Evolutionary conservation across 2,797 vertebrate genomes (phyloP), one percentile per base, ranked within the genome.

Genomic region (Diplodus sargus): DNA sequence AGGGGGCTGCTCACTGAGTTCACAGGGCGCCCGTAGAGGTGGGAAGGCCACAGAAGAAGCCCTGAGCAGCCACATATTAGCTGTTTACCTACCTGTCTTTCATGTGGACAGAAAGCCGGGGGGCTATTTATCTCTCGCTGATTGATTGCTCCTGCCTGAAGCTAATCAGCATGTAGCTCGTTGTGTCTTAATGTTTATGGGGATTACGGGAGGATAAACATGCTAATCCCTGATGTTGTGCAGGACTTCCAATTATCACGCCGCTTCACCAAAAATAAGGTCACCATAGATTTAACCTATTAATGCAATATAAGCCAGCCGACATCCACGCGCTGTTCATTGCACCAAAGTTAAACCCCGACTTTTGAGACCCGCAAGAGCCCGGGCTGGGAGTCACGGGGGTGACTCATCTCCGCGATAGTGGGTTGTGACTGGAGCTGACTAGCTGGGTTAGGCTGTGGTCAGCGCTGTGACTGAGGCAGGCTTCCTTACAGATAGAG

Each of bases 151-250:
- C 64, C 80, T 89, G 90, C 90, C 89, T 91, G 87, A 92, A 87
- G 87, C 92, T 92, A 91, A 92, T 94, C 92, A 93, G 92, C 89
- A 93, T 94, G 92, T 93, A 89, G 87, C 90, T 93, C 78, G 87
- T 89, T 89, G 90, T 90, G 90, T 93, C 92, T 93, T 92, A 92
- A 92, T 94, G 90, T 94, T 94, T 92, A 94, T 93, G 86, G 83
- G 93, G 93, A 94, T 95, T 94, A 93, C 92, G 84, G 79, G 63
- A 92, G 92, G 92, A 95, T 94, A 93, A 94, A 94, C 91, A 91
- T 84, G 85, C 79, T 93, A 93, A 93, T 93, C 91, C 90, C 84
- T 72, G 47, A 86, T 91, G 87, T 92, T 93, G 91, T 92, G 86
- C 90, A 78, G 89, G 91, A 94, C 90, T 93, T 92, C 91, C 90